Evolutionary conservation across 2,797 vertebrate genomes (phyloP), one percentile per base, ranked within the genome.

Genomic region (Ficedula albicollis): DNA sequence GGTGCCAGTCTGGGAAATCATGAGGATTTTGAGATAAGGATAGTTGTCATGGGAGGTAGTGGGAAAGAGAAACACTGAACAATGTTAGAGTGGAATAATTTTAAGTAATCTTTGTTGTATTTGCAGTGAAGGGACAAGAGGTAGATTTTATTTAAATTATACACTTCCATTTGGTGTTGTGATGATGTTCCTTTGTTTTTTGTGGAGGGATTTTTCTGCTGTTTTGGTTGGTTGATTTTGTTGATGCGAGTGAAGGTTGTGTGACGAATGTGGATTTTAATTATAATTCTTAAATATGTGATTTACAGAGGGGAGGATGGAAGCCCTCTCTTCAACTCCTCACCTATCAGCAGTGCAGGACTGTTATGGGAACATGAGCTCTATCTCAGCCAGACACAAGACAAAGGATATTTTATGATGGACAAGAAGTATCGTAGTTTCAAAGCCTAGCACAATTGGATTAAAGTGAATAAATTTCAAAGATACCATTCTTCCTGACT

Each of bases 1-100:
- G 19, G 16, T 30, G 25, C 34, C 14, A 62, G 48, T 8, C 13
- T 30, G 21, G 22, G 25, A 69, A 63, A 55, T 62, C 7, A 15
- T 34, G 12, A 63, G 10, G 21, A 32, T 70, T 86, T 78, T 55
- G 21, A 63, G 17, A 55, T 27, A 48, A 78, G 5, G 10, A 36
- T 48, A 48, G 5, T 41, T 41, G 41, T 48, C 5, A 15, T 41
- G 8, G 17, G 30, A 32, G 5, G 6, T 27, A 55, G 39, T 0
- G 0, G 34, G 25, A 17, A 69, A 78, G 23, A 48, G 5, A 69
- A 63, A 12, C 30, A 26, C 14, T 69, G 25, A 62, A 48, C 21
- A 41, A 22, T 34, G 14, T 32, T 32, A 26, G 10, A 41, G 8
- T 30, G 14, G 6, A 69, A 48, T 55, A 14, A 62, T 41, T 39